These are phyloP conservation scores for Austrofundulus limnaeus DNA, from an alignment of 2,113 vertebrate species.

Conservation along the genomic window DNA sequence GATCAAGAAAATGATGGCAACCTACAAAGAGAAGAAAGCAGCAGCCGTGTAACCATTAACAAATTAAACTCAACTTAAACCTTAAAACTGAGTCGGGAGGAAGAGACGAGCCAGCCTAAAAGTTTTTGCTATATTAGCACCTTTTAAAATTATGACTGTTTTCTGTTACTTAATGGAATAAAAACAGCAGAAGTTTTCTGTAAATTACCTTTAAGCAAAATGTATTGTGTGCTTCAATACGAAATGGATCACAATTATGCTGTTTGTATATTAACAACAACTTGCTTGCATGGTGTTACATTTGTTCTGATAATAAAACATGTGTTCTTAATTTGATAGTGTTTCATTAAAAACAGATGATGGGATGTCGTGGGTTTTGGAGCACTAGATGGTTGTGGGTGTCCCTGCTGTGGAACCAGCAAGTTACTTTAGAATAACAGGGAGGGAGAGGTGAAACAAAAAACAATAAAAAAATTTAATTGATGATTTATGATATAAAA, in stretches of 20 bases:
- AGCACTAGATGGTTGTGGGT: too few species aligned
- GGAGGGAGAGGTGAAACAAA: too few species aligned
- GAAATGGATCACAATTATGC: slow-evolving; percentile 27
- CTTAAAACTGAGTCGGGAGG: not conserved
- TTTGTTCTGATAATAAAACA: too few species aligned
- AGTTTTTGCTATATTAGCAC: slow-evolving; percentile 7
- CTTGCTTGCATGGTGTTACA: not conserved
- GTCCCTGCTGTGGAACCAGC: too few species aligned
- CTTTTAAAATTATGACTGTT: slow-evolving; percentile 6
- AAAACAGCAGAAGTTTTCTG: not conserved
- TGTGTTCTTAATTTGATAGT: too few species aligned
- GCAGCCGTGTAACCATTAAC: slow-evolving; percentile 49
- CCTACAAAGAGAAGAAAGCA: slow-evolving; percentile 84
- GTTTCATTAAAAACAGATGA: too few species aligned
- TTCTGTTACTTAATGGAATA: not conserved
- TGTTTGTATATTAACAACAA: not conserved
- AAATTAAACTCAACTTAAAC: not conserved
- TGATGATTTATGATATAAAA: too few species aligned
- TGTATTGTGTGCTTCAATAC: slow-evolving; percentile 8
- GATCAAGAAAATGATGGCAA: slow-evolving; percentile 98
- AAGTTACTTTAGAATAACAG: too few species aligned
- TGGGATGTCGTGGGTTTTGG: too few species aligned
- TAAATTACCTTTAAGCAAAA: not conserved
- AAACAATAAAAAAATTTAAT: too few species aligned
- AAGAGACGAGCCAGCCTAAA: slow-evolving; percentile 1